Conservation (phyloP, 1,140 invertebrate species). For the Anthonomus grandis region DNA sequence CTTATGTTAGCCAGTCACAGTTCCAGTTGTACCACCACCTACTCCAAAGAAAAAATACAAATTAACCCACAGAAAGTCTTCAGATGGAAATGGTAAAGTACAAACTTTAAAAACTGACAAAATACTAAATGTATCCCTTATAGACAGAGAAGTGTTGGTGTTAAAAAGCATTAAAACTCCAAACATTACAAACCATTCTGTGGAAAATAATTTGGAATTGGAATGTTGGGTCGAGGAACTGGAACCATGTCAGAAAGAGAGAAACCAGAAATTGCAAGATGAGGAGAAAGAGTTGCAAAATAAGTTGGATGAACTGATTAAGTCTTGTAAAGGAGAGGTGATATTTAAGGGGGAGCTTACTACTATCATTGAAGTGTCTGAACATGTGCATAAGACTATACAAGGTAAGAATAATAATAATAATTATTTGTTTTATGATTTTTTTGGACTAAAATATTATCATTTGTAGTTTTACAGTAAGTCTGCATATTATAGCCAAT, state of each 20-base stretch:
- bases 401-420: conserved; percentile 31
- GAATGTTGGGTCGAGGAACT: conserved; percentile 39
- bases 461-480: too few relatives aligned
- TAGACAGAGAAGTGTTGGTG: conserved; percentile 43
- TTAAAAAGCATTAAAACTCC: conserved; percentile 35
- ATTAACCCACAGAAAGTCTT: conserved; percentile 41
- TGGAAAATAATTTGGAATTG: conserved; percentile 37
- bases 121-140: conserved; percentile 9
- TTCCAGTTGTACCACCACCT: conserved; percentile 13
- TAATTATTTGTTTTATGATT: not conserved
- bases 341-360: conserved; percentile 32
- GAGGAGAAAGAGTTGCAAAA: conserved; percentile 30
- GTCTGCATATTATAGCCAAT: too few relatives aligned
- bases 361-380: conserved; percentile 32
- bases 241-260: conserved; percentile 30
- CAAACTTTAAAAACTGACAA: not conserved
- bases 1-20: too few relatives aligned
- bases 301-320: conserved; percentile 30
- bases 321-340: conserved; percentile 30
- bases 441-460: too few relatives aligned
- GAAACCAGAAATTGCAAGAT: conserved; percentile 23
- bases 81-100: conserved; percentile 40
- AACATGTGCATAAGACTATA: conserved; percentile 32
- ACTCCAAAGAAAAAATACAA: conserved; percentile 45
- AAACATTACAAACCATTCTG: conserved; percentile 29